Conservation (phyloP, 2,797 vertebrate species). For the Lycodopsis pacificus region DNA sequence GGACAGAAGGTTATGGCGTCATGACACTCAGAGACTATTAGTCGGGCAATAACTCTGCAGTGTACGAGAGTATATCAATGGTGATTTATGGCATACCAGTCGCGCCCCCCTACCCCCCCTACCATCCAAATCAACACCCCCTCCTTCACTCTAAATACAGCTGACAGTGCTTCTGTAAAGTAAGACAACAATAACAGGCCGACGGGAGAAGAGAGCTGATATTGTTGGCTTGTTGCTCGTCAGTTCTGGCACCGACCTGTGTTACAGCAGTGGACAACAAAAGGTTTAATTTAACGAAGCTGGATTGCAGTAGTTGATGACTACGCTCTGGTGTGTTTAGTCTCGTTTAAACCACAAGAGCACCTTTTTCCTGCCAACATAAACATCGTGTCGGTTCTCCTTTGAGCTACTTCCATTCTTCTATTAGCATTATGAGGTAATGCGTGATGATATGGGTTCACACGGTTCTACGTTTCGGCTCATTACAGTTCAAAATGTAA, state of each 20-base stretch:
- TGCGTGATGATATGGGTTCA: neutral
- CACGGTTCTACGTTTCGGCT: neutral
- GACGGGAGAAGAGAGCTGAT: conserved; percentile 26
- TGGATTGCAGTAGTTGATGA: conserved; percentile 25
- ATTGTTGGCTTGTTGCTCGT: conserved; percentile 34
- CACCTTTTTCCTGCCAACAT: conserved; percentile 24
- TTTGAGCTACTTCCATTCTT: conserved; percentile 4
- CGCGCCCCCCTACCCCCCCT: too few relatives aligned
- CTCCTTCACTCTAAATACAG: conserved; percentile 14
- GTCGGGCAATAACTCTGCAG: conserved; percentile 26
- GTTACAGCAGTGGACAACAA: conserved; percentile 15
- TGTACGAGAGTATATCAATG: conserved; percentile 20
- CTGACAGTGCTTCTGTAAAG: conserved; percentile 41
- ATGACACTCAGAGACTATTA: conserved; percentile 23
- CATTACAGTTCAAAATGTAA: neutral
- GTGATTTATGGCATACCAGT: conserved; percentile 33
- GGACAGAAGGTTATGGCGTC: too few relatives aligned
- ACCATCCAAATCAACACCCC: conserved; percentile 19
- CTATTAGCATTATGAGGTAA: conserved; percentile 11
- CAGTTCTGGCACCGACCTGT: conserved; percentile 22
- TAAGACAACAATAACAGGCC: conserved; percentile 42
- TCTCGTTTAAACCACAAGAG: conserved; percentile 25
- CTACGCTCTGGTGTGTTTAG: conserved; percentile 6
- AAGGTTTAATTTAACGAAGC: neutral
- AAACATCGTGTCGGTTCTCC: conserved; percentile 13